Conservation (phyloP, 1,140 invertebrate genomes). For the Trinorchestia longiramus region DNA sequence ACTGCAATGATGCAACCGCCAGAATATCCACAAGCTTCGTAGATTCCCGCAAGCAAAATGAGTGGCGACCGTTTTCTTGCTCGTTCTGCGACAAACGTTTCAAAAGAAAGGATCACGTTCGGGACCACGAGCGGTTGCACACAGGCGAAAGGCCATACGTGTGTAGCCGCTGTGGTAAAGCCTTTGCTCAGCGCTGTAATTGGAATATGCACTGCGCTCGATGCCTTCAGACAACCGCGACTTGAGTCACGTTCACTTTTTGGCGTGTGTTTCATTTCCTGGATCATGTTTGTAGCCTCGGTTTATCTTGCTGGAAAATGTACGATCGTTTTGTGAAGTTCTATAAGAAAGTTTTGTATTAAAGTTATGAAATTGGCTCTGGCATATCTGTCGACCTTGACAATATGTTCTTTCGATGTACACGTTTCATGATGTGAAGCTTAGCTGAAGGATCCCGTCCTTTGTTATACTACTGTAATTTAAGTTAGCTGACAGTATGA, state of each 20-base stretch:
- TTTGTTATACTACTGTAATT: not conserved
- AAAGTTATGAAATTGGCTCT: not conserved
- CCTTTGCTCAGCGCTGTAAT: slow-evolving; percentile 67
- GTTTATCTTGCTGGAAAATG: not conserved
- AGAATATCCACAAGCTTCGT: not conserved
- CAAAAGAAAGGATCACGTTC: slow-evolving; percentile 75
- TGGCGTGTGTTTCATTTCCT: not conserved
- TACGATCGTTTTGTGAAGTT: not conserved
- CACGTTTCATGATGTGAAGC: not conserved
- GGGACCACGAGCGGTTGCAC: slow-evolving; percentile 67
- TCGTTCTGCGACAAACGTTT: slow-evolving; percentile 74
- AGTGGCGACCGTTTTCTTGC: slow-evolving; percentile 65
- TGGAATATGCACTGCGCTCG: slow-evolving; percentile 62
- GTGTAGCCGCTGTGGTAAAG: slow-evolving; percentile 75
- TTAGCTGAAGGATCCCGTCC: not conserved
- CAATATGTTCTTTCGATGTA: not conserved
- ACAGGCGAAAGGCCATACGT: slow-evolving; percentile 73
- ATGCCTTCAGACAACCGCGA: slow-evolving; percentile 55
- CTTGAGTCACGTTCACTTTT: not conserved
- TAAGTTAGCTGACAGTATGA: not conserved
- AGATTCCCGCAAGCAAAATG: slow-evolving; percentile 31
- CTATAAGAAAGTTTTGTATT: not conserved
- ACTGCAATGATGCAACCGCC: not conserved
- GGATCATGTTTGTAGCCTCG: not conserved
- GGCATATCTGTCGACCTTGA: not conserved